phyloP scores from a whole-genome alignment of 1,140 invertebrate species.

The Drosophila chauvacae region DNA sequence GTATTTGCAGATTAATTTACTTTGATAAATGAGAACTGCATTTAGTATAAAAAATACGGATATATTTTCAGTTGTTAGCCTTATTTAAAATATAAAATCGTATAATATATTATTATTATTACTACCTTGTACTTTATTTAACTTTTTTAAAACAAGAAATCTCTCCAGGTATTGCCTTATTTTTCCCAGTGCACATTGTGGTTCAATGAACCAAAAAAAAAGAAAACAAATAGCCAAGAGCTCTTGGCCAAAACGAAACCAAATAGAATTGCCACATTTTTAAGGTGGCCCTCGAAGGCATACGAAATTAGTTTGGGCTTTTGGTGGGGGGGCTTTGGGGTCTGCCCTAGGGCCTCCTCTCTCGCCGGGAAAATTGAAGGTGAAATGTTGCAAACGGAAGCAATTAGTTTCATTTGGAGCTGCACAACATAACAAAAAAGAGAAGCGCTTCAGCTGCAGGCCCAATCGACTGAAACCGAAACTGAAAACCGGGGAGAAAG shows the following conservation, averaged over 20 bases:
- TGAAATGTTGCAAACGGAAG: conserved; percentile 75
- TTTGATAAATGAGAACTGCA: too few relatives aligned
- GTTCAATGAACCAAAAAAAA: conserved; percentile 45
- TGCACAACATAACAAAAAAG: conserved; percentile 7
- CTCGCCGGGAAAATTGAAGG: conserved; percentile 56
- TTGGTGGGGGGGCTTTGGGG: conserved; percentile 12
- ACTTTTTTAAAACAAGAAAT: neutral
- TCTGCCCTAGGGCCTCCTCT: conserved; percentile 4
- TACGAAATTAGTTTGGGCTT: conserved; percentile 50
- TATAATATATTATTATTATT: neutral
- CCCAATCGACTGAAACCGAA: conserved; percentile 48
- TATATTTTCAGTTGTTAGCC: neutral
- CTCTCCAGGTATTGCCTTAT: neutral
- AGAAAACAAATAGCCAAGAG: conserved; percentile 13
- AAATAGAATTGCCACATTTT: conserved; percentile 66
- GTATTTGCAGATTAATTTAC: neutral
- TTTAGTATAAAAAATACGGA: neutral
- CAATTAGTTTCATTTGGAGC: conserved; percentile 73
- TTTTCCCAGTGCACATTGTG: conserved; percentile 1
- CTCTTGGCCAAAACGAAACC: conserved; percentile 17
- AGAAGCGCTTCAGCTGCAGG: conserved; percentile 27
- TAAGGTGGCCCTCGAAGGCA: conserved; percentile 49
- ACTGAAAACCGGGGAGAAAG: conserved; percentile 58
- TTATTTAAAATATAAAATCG: neutral
- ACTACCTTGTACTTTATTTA: neutral